These are phyloP conservation scores for Lichenostomus cassidix DNA, from an alignment of 2,113 vertebrate genomes.

Conservation along the genomic window DNA sequence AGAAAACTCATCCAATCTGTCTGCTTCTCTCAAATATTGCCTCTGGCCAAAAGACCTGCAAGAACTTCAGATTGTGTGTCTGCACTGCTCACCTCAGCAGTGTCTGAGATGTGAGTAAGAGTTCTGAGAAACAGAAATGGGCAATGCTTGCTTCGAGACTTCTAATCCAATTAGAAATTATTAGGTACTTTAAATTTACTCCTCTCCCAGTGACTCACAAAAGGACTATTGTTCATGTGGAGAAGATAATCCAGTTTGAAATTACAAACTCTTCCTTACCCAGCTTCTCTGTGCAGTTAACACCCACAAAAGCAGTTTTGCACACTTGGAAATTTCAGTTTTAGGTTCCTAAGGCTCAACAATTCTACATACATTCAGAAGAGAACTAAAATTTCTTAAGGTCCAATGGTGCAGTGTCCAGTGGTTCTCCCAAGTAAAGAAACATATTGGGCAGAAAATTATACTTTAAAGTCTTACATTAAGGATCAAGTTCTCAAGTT, in stretches of 20 bases:
- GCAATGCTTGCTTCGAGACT: neutral
- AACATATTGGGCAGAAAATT: neutral
- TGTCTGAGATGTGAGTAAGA: neutral
- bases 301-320: neutral
- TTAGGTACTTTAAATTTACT: neutral
- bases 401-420: neutral
- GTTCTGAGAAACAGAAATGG: neutral
- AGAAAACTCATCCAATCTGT: neutral
- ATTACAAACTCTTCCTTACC: neutral
- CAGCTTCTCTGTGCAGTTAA: neutral
- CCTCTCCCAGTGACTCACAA: neutral
- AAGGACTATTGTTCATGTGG: neutral
- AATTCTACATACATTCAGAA: neutral
- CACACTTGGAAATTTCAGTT: neutral
- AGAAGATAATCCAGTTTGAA: neutral
- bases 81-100: neutral
- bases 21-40: neutral
- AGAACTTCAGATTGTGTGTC: neutral
- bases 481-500: neutral
- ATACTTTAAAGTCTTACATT: neutral
- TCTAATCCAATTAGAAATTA: neutral
- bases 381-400: neutral
- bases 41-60: neutral
- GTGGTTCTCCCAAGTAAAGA: neutral
- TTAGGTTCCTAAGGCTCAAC: neutral